Evolutionary conservation across 2,888 invertebrate species (phyloP), one percentile per base, ranked within the genome.

Genomic region (Toxonevra muliebris): DNA sequence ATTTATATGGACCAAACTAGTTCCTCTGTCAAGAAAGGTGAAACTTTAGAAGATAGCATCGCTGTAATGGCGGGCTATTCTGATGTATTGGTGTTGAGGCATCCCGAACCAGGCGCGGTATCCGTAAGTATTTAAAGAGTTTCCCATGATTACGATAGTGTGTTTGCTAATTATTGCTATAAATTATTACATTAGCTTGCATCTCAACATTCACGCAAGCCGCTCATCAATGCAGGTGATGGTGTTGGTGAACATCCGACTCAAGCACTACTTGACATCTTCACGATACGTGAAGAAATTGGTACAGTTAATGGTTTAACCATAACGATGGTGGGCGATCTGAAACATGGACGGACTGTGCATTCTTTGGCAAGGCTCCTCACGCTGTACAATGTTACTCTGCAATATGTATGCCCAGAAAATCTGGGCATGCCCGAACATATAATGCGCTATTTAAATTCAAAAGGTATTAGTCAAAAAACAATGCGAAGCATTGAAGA

Each of bases 261-360:
- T 0, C 99, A 99, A 87, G 99, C 99, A 0, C 87, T 99, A 13
- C 87, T 99, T 11, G 99, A 99, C 81, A 91, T 98, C 4, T 99
- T 98, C 82, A 98, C 99, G 7, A 99, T 99, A 77, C 89, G 98
- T 72, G 97, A 99, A 86, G 98, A 99, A 87, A 96, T 99, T 71
- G 98, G 98, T 75, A 99, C 98, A 0, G 98, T 99, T 0, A 98
- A 99, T 82, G 96, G 96, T 0, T 88, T 99, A 11, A 97, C 95
- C 0, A 96, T 99, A 63, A 98, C 98, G 0, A 92, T 99, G 92
- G 98, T 98, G 19, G 99, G 99, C 7, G 99, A 99, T 85, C 87
- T 99, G 75, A 97, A 96, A 84, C 94, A 99, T 85, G 98, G 99
- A 0, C 90, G 99, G 48, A 99, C 99, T 1, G 99, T 99, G 0